These are phyloP conservation scores for Salarias fasciatus DNA, from an alignment of 2,797 vertebrate genomes.

Conservation along the genomic window DNA sequence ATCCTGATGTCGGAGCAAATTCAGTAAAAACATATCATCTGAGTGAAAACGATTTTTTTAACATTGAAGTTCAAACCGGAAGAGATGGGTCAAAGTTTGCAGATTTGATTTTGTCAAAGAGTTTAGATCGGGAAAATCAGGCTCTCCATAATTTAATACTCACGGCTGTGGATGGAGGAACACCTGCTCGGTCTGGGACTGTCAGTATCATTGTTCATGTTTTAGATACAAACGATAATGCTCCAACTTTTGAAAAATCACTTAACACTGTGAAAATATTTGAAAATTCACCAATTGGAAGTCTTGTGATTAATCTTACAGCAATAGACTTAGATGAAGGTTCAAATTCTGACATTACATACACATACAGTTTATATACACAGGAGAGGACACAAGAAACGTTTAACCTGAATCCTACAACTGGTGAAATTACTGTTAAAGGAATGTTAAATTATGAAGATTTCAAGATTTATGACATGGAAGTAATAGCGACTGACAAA, in stretches of 20 bases:
- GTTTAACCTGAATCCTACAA: slow-evolving; percentile 63
- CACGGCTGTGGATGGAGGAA: slow-evolving; percentile 66
- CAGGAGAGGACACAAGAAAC: slow-evolving; percentile 69
- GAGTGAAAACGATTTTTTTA: slow-evolving; percentile 54
- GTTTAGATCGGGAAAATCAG: slow-evolving; percentile 55
- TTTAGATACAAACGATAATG: slow-evolving; percentile 78
- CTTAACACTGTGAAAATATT: slow-evolving; percentile 29
- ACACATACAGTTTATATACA: slow-evolving; percentile 71
- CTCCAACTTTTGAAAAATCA: slow-evolving; percentile 73
- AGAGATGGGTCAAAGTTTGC: slow-evolving; percentile 59
- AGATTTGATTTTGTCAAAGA: slow-evolving; percentile 49
- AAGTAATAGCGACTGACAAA: slow-evolving; percentile 78
- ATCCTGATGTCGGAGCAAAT: slow-evolving; percentile 61
- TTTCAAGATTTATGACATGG: slow-evolving; percentile 79
- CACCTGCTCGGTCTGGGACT: slow-evolving; percentile 54
- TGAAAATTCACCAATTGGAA: slow-evolving; percentile 69
- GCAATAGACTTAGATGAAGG: slow-evolving; percentile 74
- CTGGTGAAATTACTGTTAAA: slow-evolving; percentile 79
- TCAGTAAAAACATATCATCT: slow-evolving; percentile 59
- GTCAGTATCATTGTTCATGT: slow-evolving; percentile 71
- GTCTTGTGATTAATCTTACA: slow-evolving; percentile 78
- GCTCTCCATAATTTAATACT: slow-evolving; percentile 61
- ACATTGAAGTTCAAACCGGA: slow-evolving; percentile 48
- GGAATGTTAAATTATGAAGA: slow-evolving; percentile 83
- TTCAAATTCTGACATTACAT: slow-evolving; percentile 52